Base-by-base conservation (phyloP, 2,888 invertebrate species). In the Caenorhabditis doughertyi region DNA sequence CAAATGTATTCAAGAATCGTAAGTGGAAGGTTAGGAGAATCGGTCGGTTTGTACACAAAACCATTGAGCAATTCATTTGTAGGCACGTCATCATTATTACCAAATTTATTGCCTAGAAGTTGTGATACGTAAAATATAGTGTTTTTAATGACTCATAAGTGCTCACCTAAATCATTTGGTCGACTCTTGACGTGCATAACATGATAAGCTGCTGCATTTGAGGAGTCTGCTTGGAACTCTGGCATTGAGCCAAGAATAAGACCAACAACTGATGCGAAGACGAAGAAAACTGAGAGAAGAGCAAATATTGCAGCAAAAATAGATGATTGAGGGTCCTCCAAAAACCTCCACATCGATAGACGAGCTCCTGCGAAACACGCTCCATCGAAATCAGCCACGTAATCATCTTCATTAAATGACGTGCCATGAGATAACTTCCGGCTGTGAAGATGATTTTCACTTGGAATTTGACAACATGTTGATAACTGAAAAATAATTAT, bases 171-270 rank as follows among this genome's bases (percentile, higher is more conserved):
- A 60, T 84, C 84, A 62, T 85, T 84, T 25, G 84, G 77, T 11
- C 81, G 72, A 60, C 67, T 71, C 51, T 60, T 81, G 16, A 81
- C 77, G 49, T 89, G 90, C 88, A 89, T 88, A 27, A 85, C 65
- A 67, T 90, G 90, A 81, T 91, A 91, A 62, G 83, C 82, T 18
- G 86, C 79, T 3, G 90, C 90, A 70, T 89, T 89, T 8, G 88
- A 84, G 11, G 79, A 79, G 71, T 91, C 90, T 25, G 77, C 86
- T 79, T 91, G 91, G 65, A 90, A 91, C 67, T 91, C 91, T 16
- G 91, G 91, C 91, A 91, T 91, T 16, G 90, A 90, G 25, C 90
- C 90, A 29, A 91, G 81, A 32, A 91, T 90, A 9, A 91, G 85
- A 23, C 90, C 90, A 39, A 89, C 65, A 51, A 91, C 89, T 21